A percentile compares a stretch with the other conserved stretches of the same genome.
Conservation (phyloP, 2,113 vertebrate species). For the Myiagra hebetior region DNA sequence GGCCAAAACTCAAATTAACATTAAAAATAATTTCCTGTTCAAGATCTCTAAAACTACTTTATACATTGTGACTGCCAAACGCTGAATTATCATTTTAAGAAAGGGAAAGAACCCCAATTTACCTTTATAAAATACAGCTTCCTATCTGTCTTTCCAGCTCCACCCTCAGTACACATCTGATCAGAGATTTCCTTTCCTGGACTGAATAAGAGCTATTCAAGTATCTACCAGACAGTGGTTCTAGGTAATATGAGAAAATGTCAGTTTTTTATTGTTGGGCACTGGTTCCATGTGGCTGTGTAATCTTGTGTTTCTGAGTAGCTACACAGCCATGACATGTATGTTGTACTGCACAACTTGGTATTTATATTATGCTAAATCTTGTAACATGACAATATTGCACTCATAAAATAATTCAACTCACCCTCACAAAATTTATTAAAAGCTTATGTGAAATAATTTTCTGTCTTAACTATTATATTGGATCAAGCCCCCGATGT, state of each 20-base stretch:
- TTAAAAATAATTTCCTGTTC: background rate
- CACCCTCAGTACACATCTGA: background rate
- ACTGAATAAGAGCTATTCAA: background rate
- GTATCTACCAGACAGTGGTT: background rate
- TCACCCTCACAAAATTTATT: background rate
- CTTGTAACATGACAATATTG: background rate
- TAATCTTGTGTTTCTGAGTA: background rate
- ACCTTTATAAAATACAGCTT: background rate
- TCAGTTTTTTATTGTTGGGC: background rate
- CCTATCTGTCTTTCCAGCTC: background rate
- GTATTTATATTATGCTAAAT: background rate
- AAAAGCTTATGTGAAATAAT: background rate
- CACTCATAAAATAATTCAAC: background rate
- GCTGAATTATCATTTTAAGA: background rate
- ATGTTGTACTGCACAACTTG: background rate
- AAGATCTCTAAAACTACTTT: background rate
- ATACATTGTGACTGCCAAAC: background rate
- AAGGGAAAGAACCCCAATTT: background rate
- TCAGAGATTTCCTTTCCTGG: background rate
- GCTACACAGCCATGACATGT: background rate
- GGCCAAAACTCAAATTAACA: background rate
- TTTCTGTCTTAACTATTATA: background rate
- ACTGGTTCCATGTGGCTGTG: background rate
- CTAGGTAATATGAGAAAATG: background rate
- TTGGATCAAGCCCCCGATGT: background rate